These are phyloP conservation scores for Heliconius hewitsoni DNA, from an alignment of 1,140 invertebrate species.

Conservation along the genomic window DNA sequence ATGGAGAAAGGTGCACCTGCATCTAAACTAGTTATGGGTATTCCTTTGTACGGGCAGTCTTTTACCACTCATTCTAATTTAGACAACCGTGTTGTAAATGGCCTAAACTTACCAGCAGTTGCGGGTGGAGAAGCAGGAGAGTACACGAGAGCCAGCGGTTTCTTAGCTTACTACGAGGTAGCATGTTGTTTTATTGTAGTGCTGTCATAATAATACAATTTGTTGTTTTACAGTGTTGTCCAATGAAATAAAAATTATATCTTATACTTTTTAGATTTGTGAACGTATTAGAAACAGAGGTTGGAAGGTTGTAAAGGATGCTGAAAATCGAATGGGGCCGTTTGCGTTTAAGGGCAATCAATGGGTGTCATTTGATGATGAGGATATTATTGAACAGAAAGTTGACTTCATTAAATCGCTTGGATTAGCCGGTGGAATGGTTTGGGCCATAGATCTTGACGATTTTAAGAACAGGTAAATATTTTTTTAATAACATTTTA, in stretches of 20 bases:
- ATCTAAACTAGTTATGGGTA: conserved; percentile 92
- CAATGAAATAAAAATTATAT: no score
- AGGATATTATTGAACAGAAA: conserved; percentile 89
- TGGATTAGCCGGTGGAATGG: conserved; percentile 92
- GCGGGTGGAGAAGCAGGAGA: conserved; percentile 89
- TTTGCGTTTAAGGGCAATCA: conserved; percentile 92
- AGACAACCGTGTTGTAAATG: conserved; percentile 52
- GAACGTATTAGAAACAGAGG: conserved; percentile 87
- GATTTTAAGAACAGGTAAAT: conserved; percentile 87
- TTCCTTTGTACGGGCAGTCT: conserved; percentile 94
- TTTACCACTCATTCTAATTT: conserved; percentile 83
- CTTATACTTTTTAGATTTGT: conserved; percentile 85
- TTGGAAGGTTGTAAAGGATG: conserved; percentile 91
- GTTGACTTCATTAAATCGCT: conserved; percentile 88
- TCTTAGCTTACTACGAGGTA: conserved; percentile 94
- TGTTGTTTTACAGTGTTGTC: conserved; percentile 1
- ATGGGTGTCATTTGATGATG: conserved; percentile 95
- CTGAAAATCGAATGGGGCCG: conserved; percentile 89
- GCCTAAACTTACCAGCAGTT: conserved; percentile 87
- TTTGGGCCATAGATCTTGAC: conserved; percentile 95
- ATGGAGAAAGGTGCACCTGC: conserved; percentile 90
- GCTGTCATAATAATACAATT: no score
- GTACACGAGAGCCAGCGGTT: conserved; percentile 91
- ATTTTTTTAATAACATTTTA: conserved; percentile 5
- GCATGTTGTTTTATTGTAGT: neutral